A percentile compares a stretch with the other conserved stretches of the same genome.
Evolutionary conservation across 2,113 vertebrate genomes (phyloP).

Genomic region (Chloebia gouldiae): DNA sequence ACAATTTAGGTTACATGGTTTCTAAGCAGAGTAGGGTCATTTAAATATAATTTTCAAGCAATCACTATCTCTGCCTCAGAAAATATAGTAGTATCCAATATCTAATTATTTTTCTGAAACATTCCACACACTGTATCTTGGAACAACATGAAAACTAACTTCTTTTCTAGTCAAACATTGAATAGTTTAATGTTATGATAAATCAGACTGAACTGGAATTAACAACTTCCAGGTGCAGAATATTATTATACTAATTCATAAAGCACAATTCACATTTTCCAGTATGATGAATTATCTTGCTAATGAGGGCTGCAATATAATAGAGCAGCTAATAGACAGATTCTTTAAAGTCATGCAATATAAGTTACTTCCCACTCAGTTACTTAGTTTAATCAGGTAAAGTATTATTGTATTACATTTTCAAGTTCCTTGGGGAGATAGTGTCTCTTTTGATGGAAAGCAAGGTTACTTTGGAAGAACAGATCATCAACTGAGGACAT

Average conservation of each 20-base stretch:
- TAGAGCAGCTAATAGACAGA: slow-evolving; percentile 41
- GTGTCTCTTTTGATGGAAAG: slow-evolving; percentile 8
- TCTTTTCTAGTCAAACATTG: slow-evolving; percentile 59
- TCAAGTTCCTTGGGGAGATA: background rate
- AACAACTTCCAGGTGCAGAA: slow-evolving; percentile 71
- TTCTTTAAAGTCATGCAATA: slow-evolving; percentile 6
- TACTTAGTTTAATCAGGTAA: slow-evolving; percentile 48
- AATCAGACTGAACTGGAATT: slow-evolving; percentile 60
- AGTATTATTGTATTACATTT: slow-evolving; percentile 12
- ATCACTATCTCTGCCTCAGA: slow-evolving; percentile 40
- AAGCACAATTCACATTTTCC: slow-evolving; percentile 53
- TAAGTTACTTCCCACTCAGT: background rate
- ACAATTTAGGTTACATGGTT: slow-evolving; percentile 16
- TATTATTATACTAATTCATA: slow-evolving; percentile 70
- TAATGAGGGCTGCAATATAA: slow-evolving; percentile 62
- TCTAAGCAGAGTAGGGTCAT: slow-evolving; percentile 2
- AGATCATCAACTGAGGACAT: slow-evolving; percentile 2
- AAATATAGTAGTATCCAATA: slow-evolving; percentile 36
- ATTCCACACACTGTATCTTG: slow-evolving; percentile 3
- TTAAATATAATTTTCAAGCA: slow-evolving; percentile 46
- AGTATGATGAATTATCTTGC: slow-evolving; percentile 64
- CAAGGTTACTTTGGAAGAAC: slow-evolving; percentile 19
- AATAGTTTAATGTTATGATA: slow-evolving; percentile 53
- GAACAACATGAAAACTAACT: slow-evolving; percentile 58
- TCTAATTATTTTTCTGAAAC: slow-evolving; percentile 60